A percentile compares a stretch with the other conserved stretches of the same genome.
Conservation (phyloP, 2,888 invertebrate genomes). For the Stenotaenia linearis region DNA sequence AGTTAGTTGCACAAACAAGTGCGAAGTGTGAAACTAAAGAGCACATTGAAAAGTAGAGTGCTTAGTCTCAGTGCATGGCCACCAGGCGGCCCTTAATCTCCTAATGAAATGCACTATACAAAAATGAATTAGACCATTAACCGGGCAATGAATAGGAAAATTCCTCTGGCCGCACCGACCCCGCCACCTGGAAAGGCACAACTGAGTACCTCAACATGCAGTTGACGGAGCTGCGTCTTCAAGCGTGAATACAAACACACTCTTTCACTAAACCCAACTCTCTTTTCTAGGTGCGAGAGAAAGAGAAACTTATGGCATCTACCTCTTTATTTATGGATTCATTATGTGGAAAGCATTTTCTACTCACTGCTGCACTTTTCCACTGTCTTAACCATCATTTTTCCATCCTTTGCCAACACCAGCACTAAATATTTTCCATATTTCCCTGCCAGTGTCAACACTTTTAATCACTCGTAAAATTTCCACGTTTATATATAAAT, state of each 20-base stretch:
- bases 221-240: background rate
- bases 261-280: background rate
- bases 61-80: background rate
- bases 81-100: background rate
- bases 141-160: background rate
- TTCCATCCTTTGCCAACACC: background rate
- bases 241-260: background rate
- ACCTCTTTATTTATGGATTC: background rate
- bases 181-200: background rate
- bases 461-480: background rate
- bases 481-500: background rate
- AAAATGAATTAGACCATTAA: background rate
- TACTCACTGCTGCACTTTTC: background rate
- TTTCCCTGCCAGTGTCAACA: background rate
- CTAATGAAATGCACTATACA: background rate
- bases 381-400: background rate
- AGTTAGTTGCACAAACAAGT: background rate
- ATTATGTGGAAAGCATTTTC: background rate
- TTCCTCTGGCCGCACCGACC: background rate
- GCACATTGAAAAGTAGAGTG: background rate
- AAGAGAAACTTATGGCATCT: background rate
- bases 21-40: background rate
- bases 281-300: background rate
- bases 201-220: background rate
- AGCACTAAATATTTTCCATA: background rate